Base-by-base conservation (phyloP, 2,888 invertebrate genomes). In the Leptodirus hochenwartii region DNA sequence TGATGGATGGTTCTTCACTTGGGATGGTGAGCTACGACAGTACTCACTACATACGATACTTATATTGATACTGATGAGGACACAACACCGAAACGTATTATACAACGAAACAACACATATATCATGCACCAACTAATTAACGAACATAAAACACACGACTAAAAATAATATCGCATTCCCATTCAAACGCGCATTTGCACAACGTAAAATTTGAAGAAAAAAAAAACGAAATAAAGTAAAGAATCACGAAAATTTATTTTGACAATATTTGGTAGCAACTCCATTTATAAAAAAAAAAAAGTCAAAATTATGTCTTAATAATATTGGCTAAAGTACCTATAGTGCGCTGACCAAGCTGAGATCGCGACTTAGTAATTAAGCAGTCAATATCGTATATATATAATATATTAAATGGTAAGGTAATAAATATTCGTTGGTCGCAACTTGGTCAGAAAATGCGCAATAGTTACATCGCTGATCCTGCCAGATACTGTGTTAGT, bases 221-320 rank as follows among this genome's bases (percentile, higher is more conserved):
- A 48, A 44, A 43, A 49, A 49, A 47, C 47, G 41, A 42, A 45
- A 46, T 41, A 45, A 47, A 53, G 45, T 43, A 50, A 54, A 51
- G 54, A 54, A 55, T 54, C 53, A 56, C 50, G 53, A 53, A 56
- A 49, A 56, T 58, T 56, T 56, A 32, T 32, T 56, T 56, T 48
- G 47, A 45, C 46, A 47, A 54, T 58, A 58, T 59, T 59, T 59
- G 59, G 59, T 59, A 56, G 54, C 52, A 56, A 53, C 54, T 51
- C 50, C 34, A 49, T 51, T 50, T 52, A 53, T 46, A 42, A 37
- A 27, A 33, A 33, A 29, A 33, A 38, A 46, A 50, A 50, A 49
- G 44, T 47, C 46, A 50, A 50, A 48, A 24, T 29, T 37, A 33
- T n/a, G n/a, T 31, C 36, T 36, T 36, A 36, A 31, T 31, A 27